Conservation (phyloP, 2,797 vertebrate species). For the Glossophaga mutica region DNA sequence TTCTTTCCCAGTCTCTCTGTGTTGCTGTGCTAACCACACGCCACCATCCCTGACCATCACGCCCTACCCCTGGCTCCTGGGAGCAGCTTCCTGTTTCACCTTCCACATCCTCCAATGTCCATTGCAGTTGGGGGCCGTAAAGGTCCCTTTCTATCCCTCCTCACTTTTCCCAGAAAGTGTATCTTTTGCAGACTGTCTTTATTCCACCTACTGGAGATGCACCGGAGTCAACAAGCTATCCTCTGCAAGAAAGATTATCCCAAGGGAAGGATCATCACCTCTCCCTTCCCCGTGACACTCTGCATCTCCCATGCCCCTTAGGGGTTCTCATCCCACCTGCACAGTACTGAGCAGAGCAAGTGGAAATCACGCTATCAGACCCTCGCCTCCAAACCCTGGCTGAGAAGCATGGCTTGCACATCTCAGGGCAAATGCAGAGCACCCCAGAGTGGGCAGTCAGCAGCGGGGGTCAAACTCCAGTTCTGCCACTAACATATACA, state of each 20-base stretch:
- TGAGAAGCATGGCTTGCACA: not conserved
- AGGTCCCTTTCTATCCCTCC: not conserved
- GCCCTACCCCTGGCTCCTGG: not conserved
- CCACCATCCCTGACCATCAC: not conserved
- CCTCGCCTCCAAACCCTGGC: not conserved
- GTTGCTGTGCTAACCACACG: accelerated
- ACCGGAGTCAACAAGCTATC: not conserved
- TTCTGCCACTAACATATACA: not conserved
- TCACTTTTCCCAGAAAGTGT: not conserved
- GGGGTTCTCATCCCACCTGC: not conserved
- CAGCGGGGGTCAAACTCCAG: not conserved
- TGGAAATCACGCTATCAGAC: not conserved
- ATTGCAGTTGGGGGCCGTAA: not conserved
- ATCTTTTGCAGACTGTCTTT: not conserved
- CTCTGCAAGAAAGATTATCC: not conserved
- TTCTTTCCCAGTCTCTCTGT: not conserved
- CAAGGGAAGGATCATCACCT: not conserved
- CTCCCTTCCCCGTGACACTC: not conserved
- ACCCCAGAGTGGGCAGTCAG: not conserved
- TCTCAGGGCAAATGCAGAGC: not conserved
- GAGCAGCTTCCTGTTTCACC: not conserved
- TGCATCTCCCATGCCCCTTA: not conserved
- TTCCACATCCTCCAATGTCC: not conserved
- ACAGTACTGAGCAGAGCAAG: not conserved
- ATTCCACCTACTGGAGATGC: not conserved